Conservation (phyloP, 1,140 invertebrate genomes). For the Megalonaias nervosa region DNA sequence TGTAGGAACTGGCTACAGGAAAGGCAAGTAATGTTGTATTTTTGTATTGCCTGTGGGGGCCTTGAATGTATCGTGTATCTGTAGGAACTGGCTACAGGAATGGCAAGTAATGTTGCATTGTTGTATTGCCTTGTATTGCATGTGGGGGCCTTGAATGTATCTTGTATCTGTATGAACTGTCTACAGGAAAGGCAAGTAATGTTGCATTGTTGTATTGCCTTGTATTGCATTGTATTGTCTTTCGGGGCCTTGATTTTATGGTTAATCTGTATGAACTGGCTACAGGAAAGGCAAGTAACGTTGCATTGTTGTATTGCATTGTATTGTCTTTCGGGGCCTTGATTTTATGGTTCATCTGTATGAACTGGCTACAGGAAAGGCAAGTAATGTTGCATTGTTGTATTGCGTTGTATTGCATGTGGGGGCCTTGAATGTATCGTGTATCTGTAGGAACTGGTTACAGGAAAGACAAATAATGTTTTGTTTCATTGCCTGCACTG, state of each 20-base stretch:
- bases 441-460: constrained; percentile 58
- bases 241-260: constrained; percentile 62
- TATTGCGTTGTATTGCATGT: constrained; percentile 47
- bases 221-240: constrained; percentile 44
- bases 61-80: constrained; percentile 63
- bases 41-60: constrained; percentile 62
- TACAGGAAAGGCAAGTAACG: constrained; percentile 65
- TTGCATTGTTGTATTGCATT: too few species aligned
- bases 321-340: too few species aligned
- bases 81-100: constrained; percentile 62
- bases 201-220: background rate
- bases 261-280: constrained; percentile 61
- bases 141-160: too few species aligned
- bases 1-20: constrained; percentile 63
- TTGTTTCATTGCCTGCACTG: too few species aligned
- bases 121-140: too few species aligned
- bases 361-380: too few species aligned
- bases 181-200: too few species aligned
- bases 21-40: constrained; percentile 54
- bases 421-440: constrained; percentile 64
- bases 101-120: too few species aligned
- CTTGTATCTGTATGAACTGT: too few species aligned
- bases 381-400: too few species aligned
- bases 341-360: too few species aligned
- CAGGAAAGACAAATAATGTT: constrained; percentile 60